A percentile compares a stretch with the other conserved stretches of the same genome.
phyloP scores from a whole-genome alignment of 2,888 invertebrate genomes.

The Himalopsyche anomala region DNA sequence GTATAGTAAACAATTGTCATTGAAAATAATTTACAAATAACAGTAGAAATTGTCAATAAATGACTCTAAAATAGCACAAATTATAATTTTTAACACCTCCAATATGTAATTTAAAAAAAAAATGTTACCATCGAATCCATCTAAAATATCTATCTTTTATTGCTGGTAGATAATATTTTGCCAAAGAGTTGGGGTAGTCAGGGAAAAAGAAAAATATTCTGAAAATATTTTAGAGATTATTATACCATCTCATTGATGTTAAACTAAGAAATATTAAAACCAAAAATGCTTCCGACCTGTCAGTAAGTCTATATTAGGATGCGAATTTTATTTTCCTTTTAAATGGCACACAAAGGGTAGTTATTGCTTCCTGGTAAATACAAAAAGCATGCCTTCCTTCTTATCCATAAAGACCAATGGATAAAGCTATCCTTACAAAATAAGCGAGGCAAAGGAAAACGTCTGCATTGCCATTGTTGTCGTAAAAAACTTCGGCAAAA shows the following conservation, averaged over 20 bases:
- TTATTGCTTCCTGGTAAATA: conserved; percentile 65
- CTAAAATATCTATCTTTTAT: no score
- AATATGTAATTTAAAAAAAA: no score
- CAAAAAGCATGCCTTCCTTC: conserved; percentile 61
- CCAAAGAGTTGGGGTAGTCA: no score
- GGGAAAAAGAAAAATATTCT: not conserved
- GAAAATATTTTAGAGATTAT: not conserved
- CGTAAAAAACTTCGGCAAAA: conserved; percentile 56
- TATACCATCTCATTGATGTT: not conserved
- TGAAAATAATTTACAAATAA: no score
- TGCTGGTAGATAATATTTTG: no score
- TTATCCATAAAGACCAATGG: conserved; percentile 54
- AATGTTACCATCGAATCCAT: no score
- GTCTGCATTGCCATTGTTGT: conserved; percentile 49
- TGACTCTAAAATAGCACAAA: no score
- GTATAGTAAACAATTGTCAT: no score
- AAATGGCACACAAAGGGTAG: conserved; percentile 47
- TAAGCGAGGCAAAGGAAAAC: conserved; percentile 47
- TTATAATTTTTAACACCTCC: no score
- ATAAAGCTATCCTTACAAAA: conserved; percentile 52
- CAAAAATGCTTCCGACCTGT: conserved; percentile 34
- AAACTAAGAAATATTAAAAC: not conserved
- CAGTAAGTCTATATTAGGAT: not conserved
- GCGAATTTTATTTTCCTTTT: conserved; percentile 44
- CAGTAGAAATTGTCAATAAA: no score